Percentiles rank a stretch among this genome's conserved stretches.
Conservation (phyloP, 2,113 vertebrate genomes). For the Protomyctophum bolini region DNA sequence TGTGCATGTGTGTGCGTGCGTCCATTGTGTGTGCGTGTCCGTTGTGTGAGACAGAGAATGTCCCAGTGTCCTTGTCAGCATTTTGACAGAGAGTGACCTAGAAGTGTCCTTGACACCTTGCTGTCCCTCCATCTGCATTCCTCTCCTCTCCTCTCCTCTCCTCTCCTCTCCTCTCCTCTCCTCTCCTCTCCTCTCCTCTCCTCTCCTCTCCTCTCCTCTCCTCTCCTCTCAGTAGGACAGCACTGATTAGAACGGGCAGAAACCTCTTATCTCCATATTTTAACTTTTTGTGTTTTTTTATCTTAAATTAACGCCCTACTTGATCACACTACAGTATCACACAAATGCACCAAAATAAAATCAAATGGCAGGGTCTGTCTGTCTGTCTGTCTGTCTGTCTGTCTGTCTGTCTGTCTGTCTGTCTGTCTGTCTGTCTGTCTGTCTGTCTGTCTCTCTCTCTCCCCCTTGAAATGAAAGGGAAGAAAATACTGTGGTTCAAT, state of each 20-base stretch:
- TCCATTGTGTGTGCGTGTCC: slow-evolving; percentile 33
- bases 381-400: not conserved
- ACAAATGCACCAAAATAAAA: too few relatives aligned
- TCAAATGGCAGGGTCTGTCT: too few relatives aligned
- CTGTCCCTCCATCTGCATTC: slow-evolving; percentile 68
- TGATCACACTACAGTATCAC: too few relatives aligned
- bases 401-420: too few relatives aligned
- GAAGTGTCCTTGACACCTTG: slow-evolving; percentile 61
- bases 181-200: not conserved
- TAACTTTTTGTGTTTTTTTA: too few relatives aligned
- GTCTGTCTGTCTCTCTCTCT: slow-evolving; percentile 6
- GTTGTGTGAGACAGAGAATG: slow-evolving; percentile 2
- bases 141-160: slow-evolving; percentile 33
- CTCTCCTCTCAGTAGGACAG: too few relatives aligned
- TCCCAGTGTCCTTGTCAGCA: slow-evolving; percentile 73
- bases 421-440: not conserved
- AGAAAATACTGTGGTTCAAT: too few relatives aligned
- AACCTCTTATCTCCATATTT: too few relatives aligned
- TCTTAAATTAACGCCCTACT: too few relatives aligned
- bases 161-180: not conserved
- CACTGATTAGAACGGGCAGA: too few relatives aligned
- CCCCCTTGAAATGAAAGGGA: not conserved
- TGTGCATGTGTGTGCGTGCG: not conserved
- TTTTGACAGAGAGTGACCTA: slow-evolving; percentile 66
- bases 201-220: not conserved